Evolutionary conservation across 35 echinoderm and acorn worm species (phyloP).

Genomic region (Lytechinus pictus): DNA sequence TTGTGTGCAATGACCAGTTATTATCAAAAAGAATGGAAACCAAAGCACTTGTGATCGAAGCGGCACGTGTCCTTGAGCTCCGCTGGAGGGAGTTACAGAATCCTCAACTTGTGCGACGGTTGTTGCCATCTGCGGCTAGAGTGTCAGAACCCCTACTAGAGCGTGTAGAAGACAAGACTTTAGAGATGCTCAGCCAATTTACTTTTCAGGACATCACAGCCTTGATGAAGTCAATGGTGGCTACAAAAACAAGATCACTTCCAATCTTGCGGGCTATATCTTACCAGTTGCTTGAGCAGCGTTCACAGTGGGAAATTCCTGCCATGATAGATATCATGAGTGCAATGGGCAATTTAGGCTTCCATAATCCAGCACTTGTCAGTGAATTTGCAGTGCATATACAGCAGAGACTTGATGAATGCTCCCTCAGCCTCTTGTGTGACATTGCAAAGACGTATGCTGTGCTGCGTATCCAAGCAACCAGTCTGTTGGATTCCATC

Average conservation of each 20-base stretch:
- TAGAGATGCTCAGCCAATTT: conserved; percentile 49
- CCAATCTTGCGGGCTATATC: conserved; percentile 61
- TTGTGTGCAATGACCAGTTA: conserved; percentile 41
- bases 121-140: conserved; percentile 50
- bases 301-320: conserved; percentile 59
- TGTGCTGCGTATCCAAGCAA: conserved; percentile 46
- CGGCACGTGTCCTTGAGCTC: conserved; percentile 56
- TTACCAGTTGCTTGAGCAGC: conserved; percentile 59
- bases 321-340: conserved; percentile 53
- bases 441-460: conserved; percentile 58
- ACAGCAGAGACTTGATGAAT: conserved; percentile 49
- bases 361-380: conserved; percentile 52
- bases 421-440: conserved; percentile 17
- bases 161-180: conserved; percentile 70
- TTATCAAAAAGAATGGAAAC: conserved; percentile 15
- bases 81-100: conserved; percentile 67
- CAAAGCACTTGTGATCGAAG: conserved; percentile 55
- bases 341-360: conserved; percentile 50
- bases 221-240: conserved; percentile 40
- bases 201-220: conserved; percentile 52
- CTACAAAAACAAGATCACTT: conserved; percentile 5
- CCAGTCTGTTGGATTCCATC: conserved; percentile 40
- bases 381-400: conserved; percentile 63
- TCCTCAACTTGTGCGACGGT: conserved; percentile 51
- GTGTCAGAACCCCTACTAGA: conserved; percentile 62